A percentile compares a stretch with the other conserved stretches of the same genome.
phyloP scores from a whole-genome alignment of 2,113 vertebrate genomes.

The Crotophaga sulcirostris region DNA sequence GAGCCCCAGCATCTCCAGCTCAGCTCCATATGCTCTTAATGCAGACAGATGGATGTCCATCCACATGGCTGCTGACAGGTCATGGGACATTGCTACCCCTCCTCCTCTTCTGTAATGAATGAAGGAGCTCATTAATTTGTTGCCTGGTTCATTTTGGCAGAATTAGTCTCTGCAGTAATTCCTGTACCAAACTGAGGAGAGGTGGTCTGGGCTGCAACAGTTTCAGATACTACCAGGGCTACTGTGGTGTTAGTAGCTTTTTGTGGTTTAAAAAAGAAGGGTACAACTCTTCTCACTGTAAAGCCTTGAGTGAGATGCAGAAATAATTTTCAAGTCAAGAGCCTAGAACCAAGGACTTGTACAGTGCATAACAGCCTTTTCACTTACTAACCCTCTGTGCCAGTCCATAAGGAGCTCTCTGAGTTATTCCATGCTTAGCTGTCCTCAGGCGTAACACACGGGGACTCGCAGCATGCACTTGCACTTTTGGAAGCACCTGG shows the following conservation, averaged over 20 bases:
- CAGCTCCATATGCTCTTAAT: fast-evolving
- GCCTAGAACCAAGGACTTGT: background rate
- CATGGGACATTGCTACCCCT: background rate
- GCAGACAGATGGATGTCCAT: background rate
- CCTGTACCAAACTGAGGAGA: background rate
- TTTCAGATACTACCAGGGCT: background rate
- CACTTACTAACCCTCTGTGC: background rate
- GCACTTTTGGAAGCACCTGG: background rate
- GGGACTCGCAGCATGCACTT: background rate
- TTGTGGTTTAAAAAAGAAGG: background rate
- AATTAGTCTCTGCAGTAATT: background rate
- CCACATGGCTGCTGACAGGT: background rate
- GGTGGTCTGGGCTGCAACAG: background rate
- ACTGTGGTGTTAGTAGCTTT: background rate
- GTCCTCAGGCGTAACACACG: fast-evolving
- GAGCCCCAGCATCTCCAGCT: background rate
- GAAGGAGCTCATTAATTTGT: background rate
- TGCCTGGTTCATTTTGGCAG: background rate
- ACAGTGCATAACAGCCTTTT: background rate
- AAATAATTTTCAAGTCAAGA: background rate
- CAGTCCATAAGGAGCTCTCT: background rate
- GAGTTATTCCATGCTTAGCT: background rate
- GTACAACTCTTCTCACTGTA: background rate
- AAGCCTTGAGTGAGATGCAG: background rate
- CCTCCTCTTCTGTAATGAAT: background rate